Percentiles rank a stretch among this genome's conserved stretches.
Conservation (phyloP, 2,797 vertebrate species). For the Takifugu ocellatus region DNA sequence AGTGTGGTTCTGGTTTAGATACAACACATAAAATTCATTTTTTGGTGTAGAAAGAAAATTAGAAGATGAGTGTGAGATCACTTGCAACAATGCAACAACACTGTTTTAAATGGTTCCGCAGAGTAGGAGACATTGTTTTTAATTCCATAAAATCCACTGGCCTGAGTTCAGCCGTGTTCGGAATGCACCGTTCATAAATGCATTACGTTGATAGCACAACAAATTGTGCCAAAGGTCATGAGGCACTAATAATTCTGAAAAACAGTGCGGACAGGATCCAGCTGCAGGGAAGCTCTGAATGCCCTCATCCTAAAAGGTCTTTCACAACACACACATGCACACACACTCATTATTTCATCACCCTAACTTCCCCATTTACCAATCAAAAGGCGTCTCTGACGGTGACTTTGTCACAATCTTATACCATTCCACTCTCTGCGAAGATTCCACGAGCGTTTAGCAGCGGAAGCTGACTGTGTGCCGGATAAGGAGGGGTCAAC, state of each 20-base stretch:
- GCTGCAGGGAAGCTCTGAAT: slow-evolving; percentile 83
- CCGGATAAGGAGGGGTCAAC: slow-evolving; percentile 7
- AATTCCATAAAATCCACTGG: too few relatives aligned
- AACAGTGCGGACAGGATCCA: slow-evolving; percentile 81
- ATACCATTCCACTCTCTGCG: slow-evolving; percentile 9
- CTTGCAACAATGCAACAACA: too few relatives aligned
- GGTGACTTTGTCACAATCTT: slow-evolving; percentile 1
- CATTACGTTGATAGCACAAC: slow-evolving; percentile 21
- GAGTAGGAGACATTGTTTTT: too few relatives aligned
- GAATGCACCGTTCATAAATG: slow-evolving; percentile 20
- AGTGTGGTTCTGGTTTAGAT: background rate
- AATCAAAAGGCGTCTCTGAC: too few relatives aligned
- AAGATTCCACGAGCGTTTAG: too few relatives aligned
- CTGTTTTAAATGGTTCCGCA: too few relatives aligned
- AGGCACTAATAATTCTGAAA: slow-evolving; percentile 40
- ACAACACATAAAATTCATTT: background rate
- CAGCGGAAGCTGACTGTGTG: too few relatives aligned
- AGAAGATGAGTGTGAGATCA: background rate
- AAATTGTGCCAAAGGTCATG: slow-evolving; percentile 56
- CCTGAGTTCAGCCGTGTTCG: background rate
- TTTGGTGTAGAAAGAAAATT: background rate
- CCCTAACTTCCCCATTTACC: too few relatives aligned
- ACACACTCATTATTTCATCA: slow-evolving; percentile 7
- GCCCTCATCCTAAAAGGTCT: slow-evolving; percentile 70
- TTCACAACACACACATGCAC: slow-evolving; percentile 30